Evolutionary conservation across 2,113 vertebrate genomes (phyloP), one percentile per base, ranked within the genome.

Genomic region (Pelvicachromis taeniatus): DNA sequence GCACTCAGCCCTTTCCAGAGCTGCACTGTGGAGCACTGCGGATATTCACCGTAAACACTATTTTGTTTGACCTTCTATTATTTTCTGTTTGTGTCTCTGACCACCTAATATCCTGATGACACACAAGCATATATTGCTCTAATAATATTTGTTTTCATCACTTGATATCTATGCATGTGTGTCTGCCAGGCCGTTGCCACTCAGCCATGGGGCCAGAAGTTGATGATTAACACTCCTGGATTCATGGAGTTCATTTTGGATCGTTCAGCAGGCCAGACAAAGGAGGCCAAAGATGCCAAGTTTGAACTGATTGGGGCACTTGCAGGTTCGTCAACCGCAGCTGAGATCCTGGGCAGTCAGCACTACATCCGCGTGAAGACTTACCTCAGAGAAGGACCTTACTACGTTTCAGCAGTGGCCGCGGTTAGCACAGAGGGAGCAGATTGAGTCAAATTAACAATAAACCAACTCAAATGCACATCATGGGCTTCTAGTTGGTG

Each of bases 241-340:
- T 99, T 99, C 83, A 95, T 99, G 94, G 98, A 99, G 90, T 99
- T 98, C 65, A 19, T 99, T 4, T 92, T 99, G 85, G 98, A 99
- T 92, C 97, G 98, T 40, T 97, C 98, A 0, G 96, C 97, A 29
- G 97, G 98, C 56, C 96, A 92, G 35, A 97, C 97, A 58, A 99
- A 99, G 94, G 95, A 97, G 85, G 97, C 96, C 0, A 99, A 99
- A 90, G 98, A 99, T 80, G 97, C 97, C 52, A 99, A 99, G 87
- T 99, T 97, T 0, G 97, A 97, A 92, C 97, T 99, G 79, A 97
- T 99, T 26, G 97, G 97, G 85, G 95, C 97, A 2, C 96, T 99
- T 6, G 96, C 96, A 78, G 95, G 94, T 90, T 98, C 97, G 1
- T 96, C 97, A 17, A 97, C 96, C 10, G 92, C 96, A 0, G 94